Conservation (phyloP, 2,888 invertebrate species). For the Calephelis perditalis region DNA sequence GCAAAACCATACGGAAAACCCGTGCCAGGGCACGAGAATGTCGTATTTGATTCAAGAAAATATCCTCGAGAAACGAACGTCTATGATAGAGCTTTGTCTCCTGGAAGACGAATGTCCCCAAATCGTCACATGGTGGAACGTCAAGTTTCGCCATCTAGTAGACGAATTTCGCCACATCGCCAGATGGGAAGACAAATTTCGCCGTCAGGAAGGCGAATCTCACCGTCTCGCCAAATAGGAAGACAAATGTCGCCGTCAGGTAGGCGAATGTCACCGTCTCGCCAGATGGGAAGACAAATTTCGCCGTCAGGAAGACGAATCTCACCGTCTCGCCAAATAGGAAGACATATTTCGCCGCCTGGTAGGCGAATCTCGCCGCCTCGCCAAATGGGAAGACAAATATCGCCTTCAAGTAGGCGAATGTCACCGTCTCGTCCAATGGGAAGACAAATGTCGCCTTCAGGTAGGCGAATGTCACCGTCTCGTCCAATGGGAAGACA, state of each 20-base stretch:
- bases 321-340: constrained; percentile 28
- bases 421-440: constrained; percentile 21
- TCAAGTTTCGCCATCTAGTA: constrained; percentile 20
- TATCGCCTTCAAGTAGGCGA: constrained; percentile 13
- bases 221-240: constrained; percentile 18
- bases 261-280: constrained; percentile 23
- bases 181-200: constrained; percentile 14
- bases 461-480: constrained; percentile 22
- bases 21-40: neutral
- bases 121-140: neutral
- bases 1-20: neutral
- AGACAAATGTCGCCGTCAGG: constrained; percentile 17
- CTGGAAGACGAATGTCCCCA: constrained; percentile 19
- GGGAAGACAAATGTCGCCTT: constrained; percentile 16
- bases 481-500: constrained; percentile 15
- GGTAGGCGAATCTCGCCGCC: constrained; percentile 17
- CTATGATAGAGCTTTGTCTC: constrained; percentile 26
- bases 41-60: constrained; percentile 19
- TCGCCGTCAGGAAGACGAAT: constrained; percentile 28
- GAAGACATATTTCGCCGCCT: constrained; percentile 13
- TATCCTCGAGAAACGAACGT: constrained; percentile 31
- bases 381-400: constrained; percentile 18
- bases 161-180: constrained; percentile 22
- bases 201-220: constrained; percentile 20
- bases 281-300: constrained; percentile 14